Evolutionary conservation across 2,113 vertebrate genomes (phyloP), one percentile per base, ranked within the genome.

Genomic region (Mungos mungo): DNA sequence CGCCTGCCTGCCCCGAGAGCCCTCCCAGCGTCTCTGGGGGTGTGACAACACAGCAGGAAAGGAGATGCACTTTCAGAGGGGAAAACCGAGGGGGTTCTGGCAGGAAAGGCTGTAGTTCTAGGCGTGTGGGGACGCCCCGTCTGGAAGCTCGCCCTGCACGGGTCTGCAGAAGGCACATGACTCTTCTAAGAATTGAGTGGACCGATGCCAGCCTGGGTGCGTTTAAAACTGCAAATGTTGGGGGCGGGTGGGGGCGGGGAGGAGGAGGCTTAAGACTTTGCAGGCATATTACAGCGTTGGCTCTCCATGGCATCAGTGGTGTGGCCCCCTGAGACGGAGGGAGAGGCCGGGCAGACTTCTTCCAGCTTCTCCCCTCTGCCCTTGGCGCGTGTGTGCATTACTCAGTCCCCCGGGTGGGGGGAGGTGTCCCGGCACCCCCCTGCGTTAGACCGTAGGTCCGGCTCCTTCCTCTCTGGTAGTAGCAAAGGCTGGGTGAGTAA

Each of bases 401-500:
- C 41, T n/a, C 33, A 3, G 25, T 25, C 16, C 88, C 27, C 21
- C 8, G 45, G 45, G 45, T 8, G 7, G 50, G 41, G 82, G 29
- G 0, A 29, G 41, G 85, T 50, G 50, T 14, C 50, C 50, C 50
- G 50, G 50, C 50, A 10, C 52, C 90, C 94, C 3, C 29, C 93
- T 93, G 7, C 95, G 0, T n/a, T 83, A 96, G 63, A 19, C 82
- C 19, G 57, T 87, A 96, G 97, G 98, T 98, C 97, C 98, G 96
- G 98, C 97, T 98, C 98, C 98, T 98, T 98, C 97, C 93, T 98
- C 98, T 96, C 89, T 98, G 98, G 90, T 97, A 88, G 96, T 93
- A 14, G 93, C 66, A 94, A 98, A 99, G 99, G 99, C 98, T 99
- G 98, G 98, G 98, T 98, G 97, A 98, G 96, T 98, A 13, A 97